Percentiles rank a stretch among this genome's conserved stretches.
phyloP scores from a whole-genome alignment of 2,888 invertebrate genomes.

The Phyllotreta striolata region DNA sequence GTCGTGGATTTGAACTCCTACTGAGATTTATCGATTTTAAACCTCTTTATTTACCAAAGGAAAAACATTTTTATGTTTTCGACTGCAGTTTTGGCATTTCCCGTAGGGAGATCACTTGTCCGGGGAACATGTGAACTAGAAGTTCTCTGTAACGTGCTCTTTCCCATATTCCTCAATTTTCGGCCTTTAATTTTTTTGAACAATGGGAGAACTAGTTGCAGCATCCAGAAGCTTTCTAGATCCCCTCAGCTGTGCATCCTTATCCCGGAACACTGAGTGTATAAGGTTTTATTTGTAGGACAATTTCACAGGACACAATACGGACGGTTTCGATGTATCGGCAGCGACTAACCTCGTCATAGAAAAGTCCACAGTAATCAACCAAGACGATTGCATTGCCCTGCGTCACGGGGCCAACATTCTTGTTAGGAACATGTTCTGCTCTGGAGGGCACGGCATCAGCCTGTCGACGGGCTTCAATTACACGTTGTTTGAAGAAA shows the following conservation, averaged over 20 bases:
- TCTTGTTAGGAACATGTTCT: constrained; percentile 37
- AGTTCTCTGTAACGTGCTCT: too few species aligned
- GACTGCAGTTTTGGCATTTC: too few species aligned
- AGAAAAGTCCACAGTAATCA: constrained; percentile 39
- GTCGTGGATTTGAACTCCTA: too few species aligned
- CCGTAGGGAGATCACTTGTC: too few species aligned
- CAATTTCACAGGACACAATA: constrained; percentile 38
- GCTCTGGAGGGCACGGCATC: constrained; percentile 44
- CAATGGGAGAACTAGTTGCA: too few species aligned
- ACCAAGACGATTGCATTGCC: constrained; percentile 47
- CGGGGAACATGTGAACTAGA: too few species aligned
- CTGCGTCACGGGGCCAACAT: constrained; percentile 39
- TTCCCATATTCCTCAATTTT: too few species aligned
- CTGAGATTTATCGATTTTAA: too few species aligned
- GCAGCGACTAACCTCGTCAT: constrained; percentile 36
- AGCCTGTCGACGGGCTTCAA: constrained; percentile 42
- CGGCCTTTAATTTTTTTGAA: too few species aligned
- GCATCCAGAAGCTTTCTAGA: too few species aligned
- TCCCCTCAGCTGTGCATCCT: neutral
- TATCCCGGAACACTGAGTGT: neutral
- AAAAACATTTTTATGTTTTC: too few species aligned
- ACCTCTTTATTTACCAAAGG: too few species aligned
- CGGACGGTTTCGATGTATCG: constrained; percentile 44
- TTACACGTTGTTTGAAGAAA: constrained; percentile 27
- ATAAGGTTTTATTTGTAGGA: constrained; percentile 20